Conservation (phyloP, 2,888 invertebrate species). For the Leptothorax acervorum region DNA sequence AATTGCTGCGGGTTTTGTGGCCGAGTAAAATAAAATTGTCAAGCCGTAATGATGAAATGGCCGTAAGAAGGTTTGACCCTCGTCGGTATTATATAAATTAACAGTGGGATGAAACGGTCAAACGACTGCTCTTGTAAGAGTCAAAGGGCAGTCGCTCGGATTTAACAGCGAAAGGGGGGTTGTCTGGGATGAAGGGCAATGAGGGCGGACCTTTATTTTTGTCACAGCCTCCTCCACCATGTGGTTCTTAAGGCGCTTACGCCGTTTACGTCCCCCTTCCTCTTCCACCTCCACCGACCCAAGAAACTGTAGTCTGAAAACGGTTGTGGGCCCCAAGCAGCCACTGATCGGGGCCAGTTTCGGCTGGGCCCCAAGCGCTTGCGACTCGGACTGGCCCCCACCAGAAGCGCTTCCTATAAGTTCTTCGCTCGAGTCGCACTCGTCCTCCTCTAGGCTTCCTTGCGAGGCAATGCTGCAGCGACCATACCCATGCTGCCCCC, state of each 20-base stretch:
- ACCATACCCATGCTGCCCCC: constrained; percentile 83
- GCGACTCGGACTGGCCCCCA: constrained; percentile 80
- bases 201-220: constrained; percentile 92
- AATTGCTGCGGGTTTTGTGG: constrained; percentile 7
- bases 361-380: constrained; percentile 78
- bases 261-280: constrained; percentile 90
- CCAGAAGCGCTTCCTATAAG: constrained; percentile 83
- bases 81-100: constrained; percentile 33
- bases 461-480: constrained; percentile 84
- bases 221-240: constrained; percentile 95
- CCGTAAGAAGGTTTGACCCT: neutral
- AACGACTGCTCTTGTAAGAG: constrained; percentile 37
- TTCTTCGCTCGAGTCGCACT: constrained; percentile 85
- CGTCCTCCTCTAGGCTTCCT: constrained; percentile 84
- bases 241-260: constrained; percentile 94
- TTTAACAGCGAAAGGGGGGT: constrained; percentile 19
- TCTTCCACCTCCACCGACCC: constrained; percentile 95
- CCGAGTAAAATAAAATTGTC: constrained; percentile 31
- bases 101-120: constrained; percentile 30
- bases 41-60: constrained; percentile 24
- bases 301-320: constrained; percentile 93
- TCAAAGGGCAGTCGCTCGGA: constrained; percentile 39
- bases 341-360: constrained; percentile 82
- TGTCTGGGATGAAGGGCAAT: constrained; percentile 59
- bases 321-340: constrained; percentile 86